Evolutionary conservation across 2,888 invertebrate species (phyloP), one percentile per base, ranked within the genome.

Genomic region (Acanthosepion pharaonis): DNA sequence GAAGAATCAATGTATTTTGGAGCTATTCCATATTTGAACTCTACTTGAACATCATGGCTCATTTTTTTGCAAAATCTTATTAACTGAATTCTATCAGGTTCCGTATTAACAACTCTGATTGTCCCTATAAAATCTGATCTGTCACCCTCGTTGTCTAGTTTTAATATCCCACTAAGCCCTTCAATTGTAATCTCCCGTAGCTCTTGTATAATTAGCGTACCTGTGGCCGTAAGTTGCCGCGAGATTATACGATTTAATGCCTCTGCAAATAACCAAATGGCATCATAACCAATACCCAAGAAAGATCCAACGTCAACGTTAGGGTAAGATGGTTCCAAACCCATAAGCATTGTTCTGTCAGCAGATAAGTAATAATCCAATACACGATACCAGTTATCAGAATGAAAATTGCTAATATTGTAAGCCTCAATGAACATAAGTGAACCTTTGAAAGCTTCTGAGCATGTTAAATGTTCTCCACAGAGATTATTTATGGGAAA

Each of bases 241-340:
- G 94, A 59, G 25, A 96, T 95, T 20, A 96, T 59, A 20, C 33
- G 51, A 33, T 95, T 94, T 48, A 96, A 55, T 49, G 96, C 96
- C 91, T 93, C 94, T 55, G 95, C 95, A 94, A 95, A 95, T 20
- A 95, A 51, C 91, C 95, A 94, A 23, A 95, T 94, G 42, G 95
- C 96, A 96, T 96, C 96, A 95, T 96, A 96, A 28, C 95, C 96
- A 28, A 96, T 53, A 91, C 94, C 95, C 95, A 95, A 96, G 25
- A 95, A 95, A 91, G 95, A 95, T 92, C 92, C 94, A 94, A 95
- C 95, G 59, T 95, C 94, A 92, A 94, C 94, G 33, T 95, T 94
- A 33, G 95, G 94, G 48, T 95, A 95, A 91, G 95, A 95, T 94
- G 95, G 93, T 18, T 95, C 94, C 20, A 95, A 95, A 33, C 96